Base-by-base conservation (phyloP, 2,797 vertebrate genomes). In the Gambelia wislizenii region DNA sequence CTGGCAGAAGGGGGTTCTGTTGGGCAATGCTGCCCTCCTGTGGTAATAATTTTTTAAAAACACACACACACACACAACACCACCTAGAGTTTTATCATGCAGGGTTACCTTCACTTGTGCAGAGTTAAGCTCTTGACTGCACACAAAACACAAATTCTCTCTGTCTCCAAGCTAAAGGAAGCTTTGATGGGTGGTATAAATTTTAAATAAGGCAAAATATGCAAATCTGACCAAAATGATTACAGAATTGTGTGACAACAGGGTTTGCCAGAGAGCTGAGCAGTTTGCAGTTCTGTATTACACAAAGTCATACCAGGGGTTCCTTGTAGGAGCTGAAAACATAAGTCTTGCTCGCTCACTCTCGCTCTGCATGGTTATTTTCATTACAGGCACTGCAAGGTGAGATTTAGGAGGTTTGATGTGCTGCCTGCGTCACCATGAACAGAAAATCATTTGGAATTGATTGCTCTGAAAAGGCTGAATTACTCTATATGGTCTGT, bases 11-110 rank as follows among this genome's bases (percentile, higher is more conserved):
- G 74, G n/a, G 90, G 6, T 96, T 96, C 36, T 49, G 84, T 85
- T 92, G 89, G 91, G 77, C 86, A 89, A 86, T 95, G 95, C 94
- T 97, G 97, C 96, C 97, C 96, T 95, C 97, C 96, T 95, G 94
- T 61, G 89, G 6, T 61, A 47, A 2, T 56, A 49, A 0, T 0
- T 20, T 67, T 13, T 0, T 5, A 1, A 1, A 2, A 81, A 44
- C 47, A 74, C 20, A 64, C 56, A 49, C 33, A 56, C 16, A 33
- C 16, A 36, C 20, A 70, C 27, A 67, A 20, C 16, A 12, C 25
- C n/a, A 25, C 1, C n/a, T 0, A 0, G 30, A 12, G 13, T 0
- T 79, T 85, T 76, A 22, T 74, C 2, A 18, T 8, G 27, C 16
- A 33, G 0, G 30, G 16, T 86, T 44, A 6, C 49, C 2, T 22